A percentile compares a stretch with the other conserved stretches of the same genome.
These are phyloP conservation scores for Microctonus hyperodae DNA, from an alignment of 2,888 invertebrate genomes.

Conservation along the genomic window DNA sequence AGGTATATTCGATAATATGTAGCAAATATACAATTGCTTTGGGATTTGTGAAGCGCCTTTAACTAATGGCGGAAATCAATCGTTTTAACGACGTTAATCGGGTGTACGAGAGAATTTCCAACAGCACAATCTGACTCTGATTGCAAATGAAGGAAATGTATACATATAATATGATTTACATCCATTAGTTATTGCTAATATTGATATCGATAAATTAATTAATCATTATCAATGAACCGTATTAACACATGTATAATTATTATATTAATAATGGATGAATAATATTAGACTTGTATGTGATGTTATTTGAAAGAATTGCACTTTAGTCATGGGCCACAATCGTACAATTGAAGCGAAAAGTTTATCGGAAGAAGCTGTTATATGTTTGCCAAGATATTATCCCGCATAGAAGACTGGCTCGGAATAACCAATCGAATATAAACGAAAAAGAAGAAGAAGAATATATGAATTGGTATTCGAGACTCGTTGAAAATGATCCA, in stretches of 20 bases:
- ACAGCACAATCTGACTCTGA: constrained; percentile 23
- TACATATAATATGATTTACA: constrained; percentile 5
- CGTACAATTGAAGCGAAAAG: not conserved
- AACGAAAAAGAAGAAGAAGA: constrained; percentile 1
- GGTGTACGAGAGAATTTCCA: constrained; percentile 24
- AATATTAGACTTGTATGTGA: not conserved
- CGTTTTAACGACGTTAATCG: constrained; percentile 34
- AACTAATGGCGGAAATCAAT: constrained; percentile 34
- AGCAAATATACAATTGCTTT: constrained; percentile 29
- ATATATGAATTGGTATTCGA: constrained; percentile 20
- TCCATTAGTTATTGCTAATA: not conserved
- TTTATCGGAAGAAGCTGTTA: constrained; percentile 10
- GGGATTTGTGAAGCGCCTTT: constrained; percentile 22
- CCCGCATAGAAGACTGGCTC: not conserved
- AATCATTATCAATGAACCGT: not conserved
- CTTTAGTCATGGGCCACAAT: not conserved
- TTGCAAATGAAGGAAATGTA: constrained; percentile 1
- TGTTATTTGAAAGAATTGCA: not conserved
- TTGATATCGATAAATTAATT: not conserved
- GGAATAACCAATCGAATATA: constrained; percentile 22
- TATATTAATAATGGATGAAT: not conserved
- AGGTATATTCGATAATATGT: constrained; percentile 30
- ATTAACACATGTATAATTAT: not conserved
- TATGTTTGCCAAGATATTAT: constrained; percentile 21
- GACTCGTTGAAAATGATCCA: constrained; percentile 23